Base-by-base conservation (phyloP, 2,113 vertebrate genomes). In the Nesoenas mayeri region DNA sequence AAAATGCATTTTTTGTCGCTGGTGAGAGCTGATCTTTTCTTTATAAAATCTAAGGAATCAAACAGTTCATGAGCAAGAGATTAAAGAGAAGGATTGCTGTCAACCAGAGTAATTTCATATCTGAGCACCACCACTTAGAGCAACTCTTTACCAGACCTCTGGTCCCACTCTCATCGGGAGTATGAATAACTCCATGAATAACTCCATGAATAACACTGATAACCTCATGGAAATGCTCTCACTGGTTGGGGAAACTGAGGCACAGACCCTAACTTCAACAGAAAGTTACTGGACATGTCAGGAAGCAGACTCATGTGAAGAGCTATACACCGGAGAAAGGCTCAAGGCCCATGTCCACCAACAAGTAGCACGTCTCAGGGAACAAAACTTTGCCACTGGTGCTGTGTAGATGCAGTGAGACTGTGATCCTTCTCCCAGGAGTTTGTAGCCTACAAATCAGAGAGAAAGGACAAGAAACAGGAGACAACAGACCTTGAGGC, bases 361-460 rank as follows among this genome's bases (percentile, higher is more conserved):
- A 3, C 19, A 42, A 17, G 9, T 4, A 10, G 7, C 21, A 61
- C 1, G 1, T 34, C 61, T 79, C 28, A 69, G 0, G 18, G 20
- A 79, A 15, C 15, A 32, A 36, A 65, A 2, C 42, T 71, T 40
- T 67, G 32, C 18, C 56, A 47, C 47, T 34, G 25, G 47, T 42
- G 32, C 44, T 1, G 0, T 10, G 47, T 2, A 70, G 32, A 19
- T 1, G 1, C 11, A 24, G 34, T 5, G 21, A 74, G 20, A 12
- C 24, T 8, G 10, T 14, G 29, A 69, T 48, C 44, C 64, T 83
- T 58, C 64, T 77, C 28, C 36, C 15, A 32, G n/a, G 54, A 54
- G 5, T 42, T 9, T 70, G 34, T 6, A 20, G 32, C 14, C 67
- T 78, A 31, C 1, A 2, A 71, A 48, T 38, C 26, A 40, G 42